Evolutionary conservation across 2,888 invertebrate genomes (phyloP).

Genomic region (Cosmopolites sordidus): DNA sequence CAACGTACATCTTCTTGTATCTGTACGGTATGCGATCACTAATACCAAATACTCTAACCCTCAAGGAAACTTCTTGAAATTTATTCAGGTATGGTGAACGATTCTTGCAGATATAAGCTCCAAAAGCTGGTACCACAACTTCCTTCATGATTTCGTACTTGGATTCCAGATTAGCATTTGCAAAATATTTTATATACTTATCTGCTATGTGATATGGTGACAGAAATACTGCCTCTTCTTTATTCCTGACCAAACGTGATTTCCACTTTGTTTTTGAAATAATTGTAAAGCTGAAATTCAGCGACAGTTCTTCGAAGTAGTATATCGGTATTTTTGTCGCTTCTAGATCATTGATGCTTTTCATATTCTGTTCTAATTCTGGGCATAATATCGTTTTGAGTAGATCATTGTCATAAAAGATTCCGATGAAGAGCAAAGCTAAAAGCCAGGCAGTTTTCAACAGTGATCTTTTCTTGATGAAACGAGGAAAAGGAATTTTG

Average conservation of each 20-base stretch:
- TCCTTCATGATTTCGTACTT: conserved; percentile 3
- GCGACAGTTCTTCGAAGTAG: neutral
- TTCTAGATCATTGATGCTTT: neutral
- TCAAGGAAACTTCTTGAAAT: neutral
- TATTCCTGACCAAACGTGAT: neutral
- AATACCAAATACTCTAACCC: conserved; percentile 4
- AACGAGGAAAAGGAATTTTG: neutral
- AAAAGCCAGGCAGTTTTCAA: conserved; percentile 1
- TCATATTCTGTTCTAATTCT: neutral
- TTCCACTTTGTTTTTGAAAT: neutral
- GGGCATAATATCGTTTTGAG: neutral
- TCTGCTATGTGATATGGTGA: neutral
- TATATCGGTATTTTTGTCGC: neutral
- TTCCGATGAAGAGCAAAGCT: neutral
- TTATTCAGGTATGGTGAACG: conserved; percentile 1
- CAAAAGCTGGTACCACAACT: conserved; percentile 1
- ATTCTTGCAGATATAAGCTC: conserved; percentile 2
- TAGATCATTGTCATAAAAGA: neutral
- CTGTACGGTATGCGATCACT: neutral
- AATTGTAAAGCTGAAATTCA: neutral
- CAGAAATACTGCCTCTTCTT: conserved; percentile 3
- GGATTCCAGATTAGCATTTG: neutral
- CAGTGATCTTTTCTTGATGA: neutral
- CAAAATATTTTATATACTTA: neutral
- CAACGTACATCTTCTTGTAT: neutral